phyloP scores from a whole-genome alignment of 2,888 invertebrate species.

The Listrodromus nycthemerus region DNA sequence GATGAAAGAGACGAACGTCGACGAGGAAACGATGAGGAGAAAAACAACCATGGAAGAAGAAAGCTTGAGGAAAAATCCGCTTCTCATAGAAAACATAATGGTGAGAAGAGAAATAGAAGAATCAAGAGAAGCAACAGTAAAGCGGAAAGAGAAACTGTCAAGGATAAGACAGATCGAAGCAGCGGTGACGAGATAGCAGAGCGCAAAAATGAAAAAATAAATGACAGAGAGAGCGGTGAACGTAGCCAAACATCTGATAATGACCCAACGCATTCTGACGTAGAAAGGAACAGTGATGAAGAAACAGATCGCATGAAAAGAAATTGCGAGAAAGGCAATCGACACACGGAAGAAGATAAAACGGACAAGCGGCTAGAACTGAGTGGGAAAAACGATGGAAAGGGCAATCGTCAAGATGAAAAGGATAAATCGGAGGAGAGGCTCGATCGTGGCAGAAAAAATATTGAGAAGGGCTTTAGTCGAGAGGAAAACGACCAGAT shows the following conservation, averaged over 20 bases:
- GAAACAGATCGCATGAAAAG: neutral
- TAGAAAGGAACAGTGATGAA: no score
- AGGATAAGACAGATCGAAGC: no score
- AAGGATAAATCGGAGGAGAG: neutral
- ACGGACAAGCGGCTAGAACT: conserved; percentile 8
- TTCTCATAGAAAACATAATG: no score
- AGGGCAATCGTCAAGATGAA: neutral
- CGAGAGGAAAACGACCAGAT: neutral
- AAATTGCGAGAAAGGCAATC: conserved; percentile 3
- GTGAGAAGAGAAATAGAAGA: neutral
- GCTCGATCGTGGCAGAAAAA: neutral
- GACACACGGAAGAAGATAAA: neutral
- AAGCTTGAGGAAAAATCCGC: neutral
- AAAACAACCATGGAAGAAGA: neutral
- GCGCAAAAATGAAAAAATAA: no score
- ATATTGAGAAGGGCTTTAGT: conserved; percentile 27
- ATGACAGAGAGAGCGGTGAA: no score
- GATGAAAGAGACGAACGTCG: conserved; percentile 56
- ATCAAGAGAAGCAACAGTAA: conserved; percentile 21
- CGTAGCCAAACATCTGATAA: no score
- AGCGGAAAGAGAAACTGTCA: neutral
- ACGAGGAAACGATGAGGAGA: conserved; percentile 14
- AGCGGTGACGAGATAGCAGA: no score
- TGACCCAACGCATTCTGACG: no score
- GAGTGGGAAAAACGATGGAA: conserved; percentile 25